These are phyloP conservation scores for Nymphalis c-album DNA, from an alignment of 2,888 invertebrate species.

Conservation along the genomic window DNA sequence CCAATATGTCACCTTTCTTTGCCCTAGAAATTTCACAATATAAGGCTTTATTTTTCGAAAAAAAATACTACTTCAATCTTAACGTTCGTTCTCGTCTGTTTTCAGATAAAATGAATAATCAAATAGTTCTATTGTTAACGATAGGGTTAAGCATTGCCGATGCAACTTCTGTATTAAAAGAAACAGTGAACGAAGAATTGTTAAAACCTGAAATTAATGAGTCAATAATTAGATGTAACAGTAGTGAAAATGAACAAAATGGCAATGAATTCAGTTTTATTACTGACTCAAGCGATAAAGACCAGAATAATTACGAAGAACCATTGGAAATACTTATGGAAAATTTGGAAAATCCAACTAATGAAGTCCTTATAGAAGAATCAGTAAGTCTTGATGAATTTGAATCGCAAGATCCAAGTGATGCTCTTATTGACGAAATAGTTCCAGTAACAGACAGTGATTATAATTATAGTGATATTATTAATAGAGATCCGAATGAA, in stretches of 20 bases:
- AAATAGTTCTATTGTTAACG: constrained; percentile 49
- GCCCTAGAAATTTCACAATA: constrained; percentile 62
- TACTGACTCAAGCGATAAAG: constrained; percentile 38
- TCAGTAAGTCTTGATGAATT: constrained; percentile 24
- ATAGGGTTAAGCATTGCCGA: constrained; percentile 51
- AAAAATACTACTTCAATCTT: constrained; percentile 33
- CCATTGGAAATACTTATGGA: constrained; percentile 56
- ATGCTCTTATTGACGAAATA: constrained; percentile 35
- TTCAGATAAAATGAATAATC: constrained; percentile 68
- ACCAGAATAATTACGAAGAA: constrained; percentile 39
- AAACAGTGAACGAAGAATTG: constrained; percentile 38
- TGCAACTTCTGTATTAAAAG: constrained; percentile 42
- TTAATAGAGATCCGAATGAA: constrained; percentile 57
- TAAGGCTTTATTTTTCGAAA: constrained; percentile 47
- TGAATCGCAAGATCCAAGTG: constrained; percentile 18
- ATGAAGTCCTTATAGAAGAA: constrained; percentile 35
- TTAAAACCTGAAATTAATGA: constrained; percentile 46
- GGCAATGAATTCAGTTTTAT: constrained; percentile 43
- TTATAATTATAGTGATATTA: constrained; percentile 48
- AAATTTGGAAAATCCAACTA: constrained; percentile 42
- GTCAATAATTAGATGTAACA: constrained; percentile 50
- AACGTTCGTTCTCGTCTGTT: constrained; percentile 42
- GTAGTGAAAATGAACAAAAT: constrained; percentile 49
- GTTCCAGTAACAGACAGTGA: constrained; percentile 39
- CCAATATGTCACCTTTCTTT: constrained; percentile 62